Conservation (phyloP, 2,888 invertebrate genomes). For the Zygothrica quintamaculata region DNA sequence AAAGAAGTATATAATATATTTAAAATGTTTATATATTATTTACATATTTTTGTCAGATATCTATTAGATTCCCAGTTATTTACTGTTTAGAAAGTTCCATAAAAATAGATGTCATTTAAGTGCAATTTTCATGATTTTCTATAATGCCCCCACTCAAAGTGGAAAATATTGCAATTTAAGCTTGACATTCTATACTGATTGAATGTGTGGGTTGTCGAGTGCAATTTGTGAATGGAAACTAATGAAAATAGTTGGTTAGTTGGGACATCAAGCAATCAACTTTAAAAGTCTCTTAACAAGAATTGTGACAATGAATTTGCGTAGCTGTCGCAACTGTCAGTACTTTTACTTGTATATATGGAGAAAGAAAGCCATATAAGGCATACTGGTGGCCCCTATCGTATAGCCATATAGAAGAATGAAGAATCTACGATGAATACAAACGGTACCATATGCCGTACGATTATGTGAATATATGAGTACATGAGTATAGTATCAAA, state of each 20-base stretch:
- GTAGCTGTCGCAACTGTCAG: neutral
- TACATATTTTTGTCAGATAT: no score
- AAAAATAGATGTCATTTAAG: slow-evolving; percentile 5
- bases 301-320: slow-evolving; percentile 53
- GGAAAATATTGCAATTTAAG: slow-evolving; percentile 36
- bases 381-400: slow-evolving; percentile 8
- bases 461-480: slow-evolving; percentile 7
- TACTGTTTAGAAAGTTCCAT: no score
- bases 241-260: neutral
- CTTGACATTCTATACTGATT: slow-evolving; percentile 14
- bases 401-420: slow-evolving; percentile 11
- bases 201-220: slow-evolving; percentile 31
- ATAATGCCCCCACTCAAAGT: slow-evolving; percentile 33
- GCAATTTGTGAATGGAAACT: slow-evolving; percentile 36
- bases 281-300: neutral
- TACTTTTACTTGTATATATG: no score
- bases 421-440: neutral
- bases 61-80: no score
- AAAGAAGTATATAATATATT: no score
- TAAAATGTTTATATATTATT: no score
- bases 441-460: slow-evolving; percentile 49
- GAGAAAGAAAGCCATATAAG: slow-evolving; percentile 53
- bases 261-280: slow-evolving; percentile 5
- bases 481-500: slow-evolving; percentile 39
- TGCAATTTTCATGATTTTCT: slow-evolving; percentile 30